Conservation (phyloP, 2,113 vertebrate genomes). For the Chloebia gouldiae region DNA sequence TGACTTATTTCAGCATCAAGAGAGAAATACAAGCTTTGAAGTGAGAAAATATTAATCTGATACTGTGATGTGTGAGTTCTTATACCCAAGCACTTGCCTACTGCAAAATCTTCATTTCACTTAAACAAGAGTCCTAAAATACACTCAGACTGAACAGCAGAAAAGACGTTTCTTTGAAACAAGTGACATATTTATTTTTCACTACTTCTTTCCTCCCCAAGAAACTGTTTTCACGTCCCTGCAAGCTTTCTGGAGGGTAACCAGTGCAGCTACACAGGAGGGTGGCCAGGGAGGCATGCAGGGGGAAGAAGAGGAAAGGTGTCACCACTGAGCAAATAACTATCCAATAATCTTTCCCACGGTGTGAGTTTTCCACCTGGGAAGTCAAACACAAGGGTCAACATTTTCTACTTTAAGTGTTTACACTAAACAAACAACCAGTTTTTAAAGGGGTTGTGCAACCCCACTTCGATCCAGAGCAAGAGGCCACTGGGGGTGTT, state of each 20-base stretch:
- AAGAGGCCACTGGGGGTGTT: not conserved
- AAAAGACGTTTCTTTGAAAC: not conserved
- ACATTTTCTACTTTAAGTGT: not conserved
- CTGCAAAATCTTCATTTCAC: conserved; percentile 36
- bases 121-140: conserved; percentile 41
- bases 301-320: not conserved
- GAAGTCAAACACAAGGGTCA: not conserved
- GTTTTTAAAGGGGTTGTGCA: not conserved
- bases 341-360: not conserved
- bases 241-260: not conserved
- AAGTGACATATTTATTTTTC: not conserved
- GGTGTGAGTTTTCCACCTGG: not conserved
- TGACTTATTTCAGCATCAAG: conserved; percentile 38
- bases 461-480: not conserved
- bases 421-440: not conserved
- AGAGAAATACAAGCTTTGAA: conserved; percentile 53
- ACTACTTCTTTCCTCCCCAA: not conserved
- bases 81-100: conserved; percentile 14
- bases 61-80: not conserved
- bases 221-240: not conserved
- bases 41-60: conserved; percentile 49
- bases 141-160: not conserved
- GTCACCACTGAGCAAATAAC: not conserved
- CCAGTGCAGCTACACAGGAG: not conserved
- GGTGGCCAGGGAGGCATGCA: not conserved